A percentile compares a stretch with the other conserved stretches of the same genome.
phyloP scores from a whole-genome alignment of 2,113 vertebrate species.

The Protobothrops mucrosquamatus region DNA sequence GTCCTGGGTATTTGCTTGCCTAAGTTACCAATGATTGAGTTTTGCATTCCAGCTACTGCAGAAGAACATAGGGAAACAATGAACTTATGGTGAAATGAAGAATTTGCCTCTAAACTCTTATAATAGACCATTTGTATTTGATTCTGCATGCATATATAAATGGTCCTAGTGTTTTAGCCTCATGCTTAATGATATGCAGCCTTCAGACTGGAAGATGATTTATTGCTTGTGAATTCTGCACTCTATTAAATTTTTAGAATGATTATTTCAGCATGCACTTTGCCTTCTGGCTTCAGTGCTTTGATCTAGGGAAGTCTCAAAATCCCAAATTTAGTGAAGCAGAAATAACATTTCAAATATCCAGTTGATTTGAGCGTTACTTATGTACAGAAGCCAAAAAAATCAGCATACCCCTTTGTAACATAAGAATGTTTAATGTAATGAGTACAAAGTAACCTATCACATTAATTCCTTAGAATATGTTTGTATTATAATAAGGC shows the following conservation, averaged over 20 bases:
- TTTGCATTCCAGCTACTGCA: conserved; percentile 63
- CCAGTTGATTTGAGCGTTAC: conserved; percentile 30
- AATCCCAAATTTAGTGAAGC: conserved; percentile 42
- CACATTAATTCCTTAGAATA: background rate
- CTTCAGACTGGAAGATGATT: conserved; percentile 67
- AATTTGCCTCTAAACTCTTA: conserved; percentile 58
- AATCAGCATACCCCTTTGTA: background rate
- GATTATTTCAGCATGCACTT: conserved; percentile 58
- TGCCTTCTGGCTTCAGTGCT: conserved; percentile 48
- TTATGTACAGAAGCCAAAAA: conserved; percentile 15
- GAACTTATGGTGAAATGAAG: conserved; percentile 60
- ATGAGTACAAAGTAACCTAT: rapidly evolving
- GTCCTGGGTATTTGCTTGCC: conserved; percentile 55
- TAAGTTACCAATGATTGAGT: conserved; percentile 51
- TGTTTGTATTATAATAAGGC: background rate
- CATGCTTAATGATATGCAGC: conserved; percentile 60
- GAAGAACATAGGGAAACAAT: conserved; percentile 67
- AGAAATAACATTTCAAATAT: conserved; percentile 47
- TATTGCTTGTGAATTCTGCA: conserved; percentile 46
- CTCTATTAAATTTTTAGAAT: conserved; percentile 63
- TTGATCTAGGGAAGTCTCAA: conserved; percentile 50
- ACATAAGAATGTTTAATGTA: background rate
- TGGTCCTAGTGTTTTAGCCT: conserved; percentile 60
- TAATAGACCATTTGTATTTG: conserved; percentile 67
- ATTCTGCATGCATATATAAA: conserved; percentile 59